phyloP scores from a whole-genome alignment of 2,797 vertebrate genomes.

The Otolemur crassicaudatus region DNA sequence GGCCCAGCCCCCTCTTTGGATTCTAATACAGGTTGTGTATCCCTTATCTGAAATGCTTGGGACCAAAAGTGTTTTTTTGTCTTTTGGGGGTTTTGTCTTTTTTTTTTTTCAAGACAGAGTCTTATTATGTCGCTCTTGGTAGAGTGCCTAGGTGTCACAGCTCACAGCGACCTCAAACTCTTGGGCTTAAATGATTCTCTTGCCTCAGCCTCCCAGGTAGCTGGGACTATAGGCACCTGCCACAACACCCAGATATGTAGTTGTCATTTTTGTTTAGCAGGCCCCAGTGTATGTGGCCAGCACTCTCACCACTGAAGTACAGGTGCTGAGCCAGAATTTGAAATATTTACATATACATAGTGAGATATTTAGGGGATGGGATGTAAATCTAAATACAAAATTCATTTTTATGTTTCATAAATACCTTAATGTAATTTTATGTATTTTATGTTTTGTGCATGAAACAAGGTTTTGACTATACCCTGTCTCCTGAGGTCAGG shows the following conservation, averaged over 20 bases:
- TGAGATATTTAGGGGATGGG: not conserved
- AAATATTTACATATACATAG: not conserved
- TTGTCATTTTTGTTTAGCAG: too few relatives aligned
- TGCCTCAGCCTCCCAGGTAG: too few relatives aligned
- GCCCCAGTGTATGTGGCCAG: too few relatives aligned
- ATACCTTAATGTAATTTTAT: not conserved
- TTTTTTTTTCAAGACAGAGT: too few relatives aligned
- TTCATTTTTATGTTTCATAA: not conserved
- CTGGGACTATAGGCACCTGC: too few relatives aligned
- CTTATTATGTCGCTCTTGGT: too few relatives aligned
- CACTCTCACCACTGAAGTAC: too few relatives aligned
- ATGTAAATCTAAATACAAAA: not conserved
- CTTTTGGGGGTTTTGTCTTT: too few relatives aligned
- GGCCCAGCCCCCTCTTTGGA: not conserved
- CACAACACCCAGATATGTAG: too few relatives aligned
- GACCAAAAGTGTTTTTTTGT: not conserved
- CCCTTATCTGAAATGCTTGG: not conserved
- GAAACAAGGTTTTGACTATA: not conserved
- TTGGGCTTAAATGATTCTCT: too few relatives aligned
- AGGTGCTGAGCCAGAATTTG: not conserved
- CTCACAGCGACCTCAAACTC: too few relatives aligned
- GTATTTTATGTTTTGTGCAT: not conserved
- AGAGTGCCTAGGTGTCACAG: too few relatives aligned
- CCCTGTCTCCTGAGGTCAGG: not conserved
- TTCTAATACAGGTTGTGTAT: not conserved